Evolutionary conservation across 2,888 invertebrate species (phyloP).

Genomic region (Xanthia icteritia): DNA sequence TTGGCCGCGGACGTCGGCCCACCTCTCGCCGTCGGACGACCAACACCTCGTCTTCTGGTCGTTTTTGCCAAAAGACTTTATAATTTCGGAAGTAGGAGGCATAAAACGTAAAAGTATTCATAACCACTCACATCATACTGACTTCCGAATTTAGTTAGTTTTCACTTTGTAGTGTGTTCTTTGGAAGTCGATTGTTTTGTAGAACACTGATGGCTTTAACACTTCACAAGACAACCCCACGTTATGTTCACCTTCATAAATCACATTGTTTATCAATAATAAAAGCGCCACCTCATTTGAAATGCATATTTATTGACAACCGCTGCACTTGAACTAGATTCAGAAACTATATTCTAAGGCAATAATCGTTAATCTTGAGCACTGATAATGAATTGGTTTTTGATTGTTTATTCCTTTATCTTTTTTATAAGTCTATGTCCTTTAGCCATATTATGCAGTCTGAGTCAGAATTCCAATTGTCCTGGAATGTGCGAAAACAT

Average conservation of each 20-base stretch:
- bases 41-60: too few species aligned
- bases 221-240: background rate
- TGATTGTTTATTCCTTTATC: background rate
- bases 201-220: background rate
- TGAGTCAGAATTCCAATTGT: background rate
- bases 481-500: background rate
- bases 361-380: background rate
- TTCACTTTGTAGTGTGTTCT: background rate
- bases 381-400: conserved; percentile 3
- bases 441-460: background rate
- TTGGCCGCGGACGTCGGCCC: too few species aligned
- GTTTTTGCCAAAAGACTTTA: too few species aligned
- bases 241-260: too few species aligned
- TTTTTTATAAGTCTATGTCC: too few species aligned
- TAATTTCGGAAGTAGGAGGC: too few species aligned
- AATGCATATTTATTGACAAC: conserved; percentile 27
- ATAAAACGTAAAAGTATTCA: too few species aligned
- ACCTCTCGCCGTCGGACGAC: too few species aligned
- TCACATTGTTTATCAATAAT: background rate
- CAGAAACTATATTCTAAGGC: conserved; percentile 21
- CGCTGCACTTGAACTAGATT: conserved; percentile 51
- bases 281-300: conserved; percentile 8
- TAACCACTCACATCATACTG: too few species aligned
- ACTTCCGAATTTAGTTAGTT: too few species aligned
- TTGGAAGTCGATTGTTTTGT: background rate